A percentile compares a stretch with the other conserved stretches of the same genome.
Conservation (phyloP, 2,888 invertebrate species). For the Drosophila pseudotalamancana region DNA sequence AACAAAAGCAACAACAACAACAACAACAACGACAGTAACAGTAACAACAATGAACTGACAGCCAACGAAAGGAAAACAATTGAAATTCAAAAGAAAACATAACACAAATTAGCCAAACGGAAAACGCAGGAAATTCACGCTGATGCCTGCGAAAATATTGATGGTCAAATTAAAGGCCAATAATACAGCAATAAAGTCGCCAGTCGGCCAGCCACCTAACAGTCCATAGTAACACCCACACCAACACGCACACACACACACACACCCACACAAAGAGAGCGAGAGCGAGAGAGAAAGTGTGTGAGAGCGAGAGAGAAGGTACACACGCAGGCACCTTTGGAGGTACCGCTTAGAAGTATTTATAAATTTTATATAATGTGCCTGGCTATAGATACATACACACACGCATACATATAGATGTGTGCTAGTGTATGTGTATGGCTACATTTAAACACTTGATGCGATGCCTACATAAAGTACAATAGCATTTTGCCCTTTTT, state of each 20-base stretch:
- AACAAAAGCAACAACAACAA: conserved; percentile 4
- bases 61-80: conserved; percentile 22
- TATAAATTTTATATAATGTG: conserved; percentile 76
- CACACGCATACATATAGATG: background rate
- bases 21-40: background rate
- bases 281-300: too few relatives aligned
- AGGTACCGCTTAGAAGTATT: conserved; percentile 69
- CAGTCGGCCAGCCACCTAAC: conserved; percentile 34
- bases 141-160: conserved; percentile 60
- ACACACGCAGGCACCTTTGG: conserved; percentile 23
- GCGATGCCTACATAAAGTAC: conserved; percentile 58
- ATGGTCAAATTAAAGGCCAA: conserved; percentile 76
- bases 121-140: conserved; percentile 30
- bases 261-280: conserved; percentile 1
- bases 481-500: conserved; percentile 67
- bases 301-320: too few relatives aligned
- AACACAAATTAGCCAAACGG: conserved; percentile 60
- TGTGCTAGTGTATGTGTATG: conserved; percentile 10
- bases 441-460: conserved; percentile 20
- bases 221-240: conserved; percentile 27
- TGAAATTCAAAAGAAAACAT: conserved; percentile 46
- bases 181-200: conserved; percentile 73
- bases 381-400: conserved; percentile 40
- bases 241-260: conserved; percentile 2
- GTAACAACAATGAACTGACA: background rate